Evolutionary conservation across 2,888 invertebrate species (phyloP).

Genomic region (Microctonus brassicae): DNA sequence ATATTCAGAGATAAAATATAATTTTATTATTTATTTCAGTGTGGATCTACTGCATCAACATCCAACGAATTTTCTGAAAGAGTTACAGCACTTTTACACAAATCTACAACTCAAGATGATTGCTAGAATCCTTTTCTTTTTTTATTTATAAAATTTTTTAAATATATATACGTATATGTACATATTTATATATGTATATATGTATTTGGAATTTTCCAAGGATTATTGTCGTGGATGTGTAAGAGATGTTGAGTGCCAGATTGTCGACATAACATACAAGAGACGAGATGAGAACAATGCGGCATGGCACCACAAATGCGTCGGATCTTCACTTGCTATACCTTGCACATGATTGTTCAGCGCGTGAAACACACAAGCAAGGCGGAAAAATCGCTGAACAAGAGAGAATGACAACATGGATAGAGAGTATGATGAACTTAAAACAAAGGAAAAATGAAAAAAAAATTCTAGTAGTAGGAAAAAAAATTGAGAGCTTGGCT

Average conservation of each 20-base stretch:
- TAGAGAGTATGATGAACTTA: not conserved
- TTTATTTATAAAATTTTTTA: not conserved
- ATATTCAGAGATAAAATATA: not conserved
- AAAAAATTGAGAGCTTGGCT: not conserved
- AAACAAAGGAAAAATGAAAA: not conserved
- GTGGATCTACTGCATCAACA: constrained; percentile 49
- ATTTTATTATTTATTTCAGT: constrained; percentile 53
- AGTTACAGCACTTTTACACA: constrained; percentile 60
- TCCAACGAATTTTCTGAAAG: constrained; percentile 60
- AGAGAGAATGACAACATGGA: not conserved
- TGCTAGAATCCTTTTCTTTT: constrained; percentile 54
- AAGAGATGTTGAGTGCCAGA: not conserved
- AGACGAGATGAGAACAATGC: not conserved
- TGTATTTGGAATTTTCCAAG: not conserved
- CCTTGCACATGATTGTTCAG: not conserved
- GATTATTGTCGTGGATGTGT: not conserved
- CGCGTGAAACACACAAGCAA: not conserved
- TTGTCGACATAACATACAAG: not conserved
- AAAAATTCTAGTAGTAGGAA: not conserved
- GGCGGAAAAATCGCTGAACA: not conserved
- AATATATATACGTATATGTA: not conserved
- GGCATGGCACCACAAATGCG: not conserved
- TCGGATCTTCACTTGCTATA: not conserved
- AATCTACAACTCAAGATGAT: constrained; percentile 61
- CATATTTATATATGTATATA: not conserved